phyloP scores from a whole-genome alignment of 2,888 invertebrate genomes.

The Agriopis marginaria region DNA sequence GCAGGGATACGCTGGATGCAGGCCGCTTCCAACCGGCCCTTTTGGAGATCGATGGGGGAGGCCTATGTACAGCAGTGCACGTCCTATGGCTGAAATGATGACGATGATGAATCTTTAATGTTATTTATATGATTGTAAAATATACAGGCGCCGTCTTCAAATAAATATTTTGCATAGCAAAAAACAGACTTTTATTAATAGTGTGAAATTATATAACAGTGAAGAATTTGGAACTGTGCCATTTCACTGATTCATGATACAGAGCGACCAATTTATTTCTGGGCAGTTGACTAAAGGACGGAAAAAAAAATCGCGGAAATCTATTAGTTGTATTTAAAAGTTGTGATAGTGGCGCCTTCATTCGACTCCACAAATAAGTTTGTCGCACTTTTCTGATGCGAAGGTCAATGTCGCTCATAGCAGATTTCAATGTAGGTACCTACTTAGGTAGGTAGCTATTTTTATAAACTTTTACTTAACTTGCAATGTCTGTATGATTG shows the following conservation, averaged over 20 bases:
- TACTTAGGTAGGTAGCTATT: background rate
- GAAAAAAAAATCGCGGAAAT: background rate
- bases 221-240: slow-evolving; percentile 37
- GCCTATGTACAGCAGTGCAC: too few relatives aligned
- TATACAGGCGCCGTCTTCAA: background rate
- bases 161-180: slow-evolving; percentile 2
- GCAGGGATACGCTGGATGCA: too few relatives aligned
- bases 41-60: too few relatives aligned
- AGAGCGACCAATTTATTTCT: background rate
- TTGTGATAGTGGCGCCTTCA: background rate
- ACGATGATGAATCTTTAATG: too few relatives aligned
- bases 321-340: background rate
- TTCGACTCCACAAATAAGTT: background rate
- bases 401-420: slow-evolving; percentile 13
- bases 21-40: too few relatives aligned
- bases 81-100: too few relatives aligned
- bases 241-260: slow-evolving; percentile 14
- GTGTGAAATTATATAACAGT: slow-evolving; percentile 11
- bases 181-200: slow-evolving; percentile 9
- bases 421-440: too few relatives aligned
- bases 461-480: background rate
- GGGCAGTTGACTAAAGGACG: background rate
- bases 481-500: too few relatives aligned
- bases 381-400: background rate
- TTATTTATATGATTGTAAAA: background rate